Conservation (phyloP, 2,113 vertebrate species). For the Microtus pennsylvanicus region DNA sequence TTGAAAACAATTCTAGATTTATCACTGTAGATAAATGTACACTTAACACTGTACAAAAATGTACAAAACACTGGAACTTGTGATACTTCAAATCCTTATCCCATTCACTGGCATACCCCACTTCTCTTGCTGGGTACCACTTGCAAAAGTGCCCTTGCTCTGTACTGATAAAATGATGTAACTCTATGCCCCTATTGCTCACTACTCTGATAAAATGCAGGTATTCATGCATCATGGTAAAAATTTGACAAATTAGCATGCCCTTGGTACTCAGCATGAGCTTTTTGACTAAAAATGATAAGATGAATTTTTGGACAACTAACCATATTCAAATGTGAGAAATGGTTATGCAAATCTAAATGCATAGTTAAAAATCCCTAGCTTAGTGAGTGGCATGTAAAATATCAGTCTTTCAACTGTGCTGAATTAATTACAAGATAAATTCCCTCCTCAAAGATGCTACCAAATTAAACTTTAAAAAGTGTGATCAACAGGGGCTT, state of each 20-base stretch:
- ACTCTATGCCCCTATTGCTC: background rate
- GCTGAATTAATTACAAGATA: background rate
- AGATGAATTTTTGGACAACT: background rate
- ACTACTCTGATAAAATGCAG: background rate
- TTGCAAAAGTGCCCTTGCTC: background rate
- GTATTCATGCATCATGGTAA: background rate
- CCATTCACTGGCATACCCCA: fast-evolving
- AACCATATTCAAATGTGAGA: background rate
- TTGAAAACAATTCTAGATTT: background rate
- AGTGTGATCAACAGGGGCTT: background rate
- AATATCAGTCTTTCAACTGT: background rate
- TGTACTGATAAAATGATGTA: background rate
- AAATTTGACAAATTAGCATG: background rate
- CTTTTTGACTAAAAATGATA: background rate
- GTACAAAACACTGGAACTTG: background rate
- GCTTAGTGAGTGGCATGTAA: background rate
- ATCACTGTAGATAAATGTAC: background rate
- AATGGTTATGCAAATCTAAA: background rate
- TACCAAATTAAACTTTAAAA: constrained; percentile 2
- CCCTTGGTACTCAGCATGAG: background rate
- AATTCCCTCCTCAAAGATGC: background rate
- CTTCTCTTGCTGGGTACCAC: background rate
- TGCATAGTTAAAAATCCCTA: background rate
- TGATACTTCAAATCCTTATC: background rate
- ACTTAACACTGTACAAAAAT: background rate